Percentiles rank a stretch among this genome's conserved stretches.
Evolutionary conservation across 2,113 vertebrate genomes (phyloP).

Genomic region (Silurus glanis): DNA sequence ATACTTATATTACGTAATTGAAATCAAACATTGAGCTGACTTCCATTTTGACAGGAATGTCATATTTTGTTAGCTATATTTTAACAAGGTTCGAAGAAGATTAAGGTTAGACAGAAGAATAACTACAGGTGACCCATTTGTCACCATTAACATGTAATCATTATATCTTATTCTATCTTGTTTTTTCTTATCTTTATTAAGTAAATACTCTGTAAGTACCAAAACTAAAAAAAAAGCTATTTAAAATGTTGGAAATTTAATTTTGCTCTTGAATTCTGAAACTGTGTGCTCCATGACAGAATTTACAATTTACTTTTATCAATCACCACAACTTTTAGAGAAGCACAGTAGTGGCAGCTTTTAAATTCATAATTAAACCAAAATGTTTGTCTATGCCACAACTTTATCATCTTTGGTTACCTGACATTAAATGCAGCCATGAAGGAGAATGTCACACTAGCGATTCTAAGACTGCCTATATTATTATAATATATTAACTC

Average conservation of each 20-base stretch:
- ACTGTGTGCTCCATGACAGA: not conserved
- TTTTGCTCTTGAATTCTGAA: not conserved
- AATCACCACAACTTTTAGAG: not conserved
- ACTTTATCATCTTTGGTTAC: not conserved
- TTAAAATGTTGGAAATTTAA: not conserved
- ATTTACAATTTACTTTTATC: not conserved
- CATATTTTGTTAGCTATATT: not conserved
- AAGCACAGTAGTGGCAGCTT: not conserved
- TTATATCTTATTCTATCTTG: no score
- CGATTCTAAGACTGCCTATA: not conserved
- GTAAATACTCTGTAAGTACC: not conserved
- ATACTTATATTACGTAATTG: conserved; percentile 15
- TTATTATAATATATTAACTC: not conserved
- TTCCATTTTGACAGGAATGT: not conserved
- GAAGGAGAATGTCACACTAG: not conserved
- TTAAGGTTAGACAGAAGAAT: not conserved
- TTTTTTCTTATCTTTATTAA: not conserved
- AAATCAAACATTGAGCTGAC: not conserved
- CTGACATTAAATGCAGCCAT: not conserved
- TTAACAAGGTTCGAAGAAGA: conserved; percentile 18
- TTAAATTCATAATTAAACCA: not conserved
- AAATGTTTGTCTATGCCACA: not conserved
- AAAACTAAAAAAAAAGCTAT: not conserved
- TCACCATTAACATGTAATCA: not conserved
- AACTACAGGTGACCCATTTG: not conserved